phyloP scores from a whole-genome alignment of 2,113 vertebrate genomes.

The Caranx ignobilis region DNA sequence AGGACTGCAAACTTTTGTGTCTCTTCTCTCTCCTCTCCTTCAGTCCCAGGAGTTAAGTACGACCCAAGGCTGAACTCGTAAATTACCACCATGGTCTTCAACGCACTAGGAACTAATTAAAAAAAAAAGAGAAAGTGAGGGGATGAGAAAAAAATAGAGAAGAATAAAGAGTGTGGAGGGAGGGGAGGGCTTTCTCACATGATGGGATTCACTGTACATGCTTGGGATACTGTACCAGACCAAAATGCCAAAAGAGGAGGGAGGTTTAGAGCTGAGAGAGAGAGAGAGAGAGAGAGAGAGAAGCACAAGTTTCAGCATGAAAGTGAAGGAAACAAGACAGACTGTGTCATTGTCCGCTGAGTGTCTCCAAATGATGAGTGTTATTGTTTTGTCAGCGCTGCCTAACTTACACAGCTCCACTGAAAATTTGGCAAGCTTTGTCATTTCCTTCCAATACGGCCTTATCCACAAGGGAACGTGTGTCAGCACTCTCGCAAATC shows the following conservation, averaged over 20 bases:
- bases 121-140: conserved; percentile 11
- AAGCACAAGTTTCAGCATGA: background rate
- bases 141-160: background rate
- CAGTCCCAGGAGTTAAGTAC: conserved; percentile 36
- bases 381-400: conserved; percentile 18
- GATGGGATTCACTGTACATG: background rate
- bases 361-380: background rate
- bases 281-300: background rate
- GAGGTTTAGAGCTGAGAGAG: background rate
- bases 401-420: background rate
- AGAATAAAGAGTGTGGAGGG: background rate
- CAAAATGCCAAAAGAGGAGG: background rate
- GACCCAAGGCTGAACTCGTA: conserved; percentile 60
- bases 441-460: conserved; percentile 10
- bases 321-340: conserved; percentile 3
- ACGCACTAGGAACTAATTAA: conserved; percentile 54
- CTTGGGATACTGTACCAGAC: background rate
- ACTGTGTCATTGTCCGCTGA: conserved; percentile 4
- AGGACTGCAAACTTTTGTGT: conserved; percentile 3
- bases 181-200: background rate
- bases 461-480: conserved; percentile 3
- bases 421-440: conserved; percentile 5
- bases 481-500: conserved; percentile 25
- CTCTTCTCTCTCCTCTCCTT: conserved; percentile 10
- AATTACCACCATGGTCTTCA: conserved; percentile 39